Base-by-base conservation (phyloP, 1,140 invertebrate genomes). In the Bombus pyrosoma region DNA sequence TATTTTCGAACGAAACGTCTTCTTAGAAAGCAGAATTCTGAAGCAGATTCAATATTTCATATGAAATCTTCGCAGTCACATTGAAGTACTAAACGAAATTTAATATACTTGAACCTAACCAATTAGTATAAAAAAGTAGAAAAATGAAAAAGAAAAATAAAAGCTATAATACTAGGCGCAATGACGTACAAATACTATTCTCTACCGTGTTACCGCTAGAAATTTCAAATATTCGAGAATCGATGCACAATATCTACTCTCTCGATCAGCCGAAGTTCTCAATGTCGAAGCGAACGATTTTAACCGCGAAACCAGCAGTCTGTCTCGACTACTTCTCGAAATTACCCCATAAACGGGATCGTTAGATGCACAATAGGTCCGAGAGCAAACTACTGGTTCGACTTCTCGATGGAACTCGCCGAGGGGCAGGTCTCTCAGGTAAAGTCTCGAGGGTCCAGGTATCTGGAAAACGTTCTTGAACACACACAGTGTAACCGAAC, bases 341-440 rank as follows among this genome's bases (percentile, higher is more conserved):
- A 86, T 83, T 41, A 76, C 62, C 81, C 72, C 88, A 73, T 83
- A 86, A 89, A 81, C 72, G 80, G 85, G 64, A 87, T 86, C 77
- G 88, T 86, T 89, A 89, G 85, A 81, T 43, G 72, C 53, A 89
- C 81, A 87, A 89, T 83, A 80, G 73, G n/a, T 66, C 69, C 32
- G 37, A 37, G 43, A 22, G 64, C 53, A 73, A 85, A 86, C 81
- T 66, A 77, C 68, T 73, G 76, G 72, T 86, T 81, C 64, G 87
- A 75, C 69, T 89, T 83, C 66, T 80, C 80, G 84, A 83, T 59
- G 66, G 74, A 81, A 43, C 66, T 43, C 73, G 47, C 59, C 66
- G 32, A 68, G 64, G 41, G 64, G 59, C 84, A 57, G 66, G 68
- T 78, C 71, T 8, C 64, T 87, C 87, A 87, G 88, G 88, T 89